Evolutionary conservation across 1,140 invertebrate genomes (phyloP), one percentile per base, ranked within the genome.

Genomic region (Pseudachorutes palmiensis): DNA sequence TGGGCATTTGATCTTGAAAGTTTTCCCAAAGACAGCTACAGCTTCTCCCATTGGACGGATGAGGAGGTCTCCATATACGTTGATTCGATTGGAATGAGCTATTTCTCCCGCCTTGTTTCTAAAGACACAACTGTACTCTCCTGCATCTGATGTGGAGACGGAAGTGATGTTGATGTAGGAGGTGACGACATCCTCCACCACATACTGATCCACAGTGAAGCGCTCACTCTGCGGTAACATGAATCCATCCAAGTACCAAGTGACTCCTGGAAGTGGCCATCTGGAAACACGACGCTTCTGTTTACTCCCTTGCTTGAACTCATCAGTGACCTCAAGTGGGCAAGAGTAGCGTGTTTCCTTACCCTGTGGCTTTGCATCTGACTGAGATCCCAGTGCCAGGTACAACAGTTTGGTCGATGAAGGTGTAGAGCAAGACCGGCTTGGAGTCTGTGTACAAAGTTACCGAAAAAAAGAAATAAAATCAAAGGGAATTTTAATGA

Each of bases 11-110:
- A 55, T 26, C 24, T 26, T 55, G 5, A 55, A 26, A 9, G 51
- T 55, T 22, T 55, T 55, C 24, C 51, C 51, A 55, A 55, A 55
- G 24, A 55, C 51, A 55, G 51, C 51, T 55, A 55, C 24, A 9
- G 24, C 51, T 55, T 55, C 51, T 5, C 14, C 5, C 51, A 55
- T 55, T 5, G 51, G 51, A 9, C 51, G 51, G 24, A 55, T 24
- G 5, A 55, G 51, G 5, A 55, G 51, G 51, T 55, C 51, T 14
- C 51, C 51, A 24, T 55, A 55, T 5, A 55, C 51, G 24, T 55
- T 55, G 5, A 55, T 55, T 26, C 51, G 12, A 24, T 55, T 55
- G 12, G 51, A 55, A 24, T 55, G 51, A 16, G 24, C 12, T 16
- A 22, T 16, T 26, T 55, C 51, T 24, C 51, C 51, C 5, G 12